Evolutionary conservation across 2,797 vertebrate species (phyloP), one percentile per base, ranked within the genome.

Genomic region (Sebastes glaucus): DNA sequence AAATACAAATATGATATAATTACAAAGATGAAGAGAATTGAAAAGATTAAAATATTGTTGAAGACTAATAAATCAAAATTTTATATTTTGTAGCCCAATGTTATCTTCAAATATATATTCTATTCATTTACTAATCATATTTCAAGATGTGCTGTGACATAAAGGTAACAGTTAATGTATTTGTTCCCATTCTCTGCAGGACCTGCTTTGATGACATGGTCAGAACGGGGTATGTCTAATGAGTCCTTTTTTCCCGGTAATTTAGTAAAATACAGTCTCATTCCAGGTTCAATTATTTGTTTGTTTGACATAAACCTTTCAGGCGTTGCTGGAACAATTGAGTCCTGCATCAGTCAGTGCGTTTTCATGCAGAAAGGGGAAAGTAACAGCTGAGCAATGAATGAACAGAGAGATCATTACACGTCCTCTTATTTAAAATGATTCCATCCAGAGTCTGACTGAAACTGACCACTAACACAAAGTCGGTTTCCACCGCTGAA

Each of bases 191-290:
- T 90, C 80, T 82, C 87, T 95, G 64, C 94, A 99, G 98, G 92
- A 98, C 97, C 0, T 99, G 98, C 89, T 99, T 97, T 6, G 92
- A 97, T 20, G 96, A 96, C 70, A 97, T 99, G 97, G 93, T 88
- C 95, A 96, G 82, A 93, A 96, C 96, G 77, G 93, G 97, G 98
- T 99, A 92, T 27, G 88, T 86, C 8, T 56, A 11, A 63, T 28
- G 1, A 57, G 27, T 57, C 0, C 1, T 13, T 25, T 67, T 62
- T 42, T 70, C 23, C 4, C 53, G 25, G 6, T 70, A 22, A 22
- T 14, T 49, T 11, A 25, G 42, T 28, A 5, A 72, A 70, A 55
- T n/a, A 5, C 20, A 1, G 6, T 49, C 3, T 27, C 57, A 10
- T 55, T 73, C 22, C n/a, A 46, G n/a, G 6, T 62, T 32, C 46